phyloP scores from a whole-genome alignment of 2,113 vertebrate genomes.

The Mormoops blainvillei region DNA sequence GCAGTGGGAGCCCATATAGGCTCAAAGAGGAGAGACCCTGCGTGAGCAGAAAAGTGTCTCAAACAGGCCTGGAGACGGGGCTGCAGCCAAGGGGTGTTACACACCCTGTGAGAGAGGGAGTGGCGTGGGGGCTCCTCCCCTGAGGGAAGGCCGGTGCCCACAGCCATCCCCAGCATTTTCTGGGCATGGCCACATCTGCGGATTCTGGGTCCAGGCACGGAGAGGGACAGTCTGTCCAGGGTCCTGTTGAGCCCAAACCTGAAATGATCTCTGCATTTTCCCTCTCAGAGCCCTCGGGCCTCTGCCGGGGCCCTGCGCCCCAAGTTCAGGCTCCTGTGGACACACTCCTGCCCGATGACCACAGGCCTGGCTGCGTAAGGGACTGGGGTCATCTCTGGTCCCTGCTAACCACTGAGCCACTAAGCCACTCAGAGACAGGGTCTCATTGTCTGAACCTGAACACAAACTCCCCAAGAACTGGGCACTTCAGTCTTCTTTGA shows the following conservation, averaged over 20 bases:
- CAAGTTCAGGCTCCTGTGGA: neutral
- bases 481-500: neutral
- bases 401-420: neutral
- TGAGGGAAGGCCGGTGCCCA: neutral
- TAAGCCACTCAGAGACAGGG: neutral
- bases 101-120: fast-evolving
- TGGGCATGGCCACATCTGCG: fast-evolving
- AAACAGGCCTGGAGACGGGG: neutral
- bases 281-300: neutral
- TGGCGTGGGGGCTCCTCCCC: too few species aligned
- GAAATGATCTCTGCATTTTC: neutral
- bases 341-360: fast-evolving
- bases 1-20: neutral
- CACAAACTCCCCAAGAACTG: neutral
- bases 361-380: too few species aligned
- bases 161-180: neutral
- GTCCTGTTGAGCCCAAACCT: neutral
- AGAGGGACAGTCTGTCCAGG: neutral
- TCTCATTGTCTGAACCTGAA: neutral
- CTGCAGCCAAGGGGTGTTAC: neutral
- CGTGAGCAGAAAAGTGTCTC: neutral
- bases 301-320: neutral
- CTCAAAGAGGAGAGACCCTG: neutral
- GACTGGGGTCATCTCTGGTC: neutral
- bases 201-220: neutral